phyloP scores from a whole-genome alignment of 2,797 vertebrate species.

The Limosa lapponica region DNA sequence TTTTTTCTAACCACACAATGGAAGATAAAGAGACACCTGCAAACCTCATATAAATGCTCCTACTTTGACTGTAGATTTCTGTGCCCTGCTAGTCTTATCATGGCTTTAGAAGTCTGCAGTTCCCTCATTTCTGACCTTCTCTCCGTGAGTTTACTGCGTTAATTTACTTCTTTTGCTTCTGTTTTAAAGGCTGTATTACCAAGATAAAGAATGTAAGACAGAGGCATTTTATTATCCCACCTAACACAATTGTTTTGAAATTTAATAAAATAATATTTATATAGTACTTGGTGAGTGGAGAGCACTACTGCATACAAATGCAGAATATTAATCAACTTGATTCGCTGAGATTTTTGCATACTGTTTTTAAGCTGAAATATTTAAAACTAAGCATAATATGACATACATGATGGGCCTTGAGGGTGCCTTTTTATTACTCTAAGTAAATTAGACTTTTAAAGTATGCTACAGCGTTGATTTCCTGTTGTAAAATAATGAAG shows the following conservation, averaged over 20 bases:
- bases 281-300: neutral
- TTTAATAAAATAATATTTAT: slow-evolving; percentile 46
- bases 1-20: neutral
- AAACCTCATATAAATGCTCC: neutral
- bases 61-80: neutral
- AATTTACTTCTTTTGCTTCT: neutral
- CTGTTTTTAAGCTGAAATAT: slow-evolving; percentile 11
- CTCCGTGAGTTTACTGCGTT: neutral
- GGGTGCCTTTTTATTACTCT: slow-evolving; percentile 47
- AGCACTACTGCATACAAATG: neutral
- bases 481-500: slow-evolving; percentile 41
- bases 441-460: slow-evolving; percentile 56
- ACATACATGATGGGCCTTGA: slow-evolving; percentile 30
- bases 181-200: neutral
- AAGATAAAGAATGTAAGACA: neutral
- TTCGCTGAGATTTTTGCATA: neutral
- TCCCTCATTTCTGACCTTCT: neutral
- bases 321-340: slow-evolving; percentile 15
- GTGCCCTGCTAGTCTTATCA: neutral
- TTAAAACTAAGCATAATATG: slow-evolving; percentile 18
- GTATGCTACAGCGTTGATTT: slow-evolving; percentile 20
- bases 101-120: neutral
- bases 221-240: neutral
- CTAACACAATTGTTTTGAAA: slow-evolving; percentile 15
- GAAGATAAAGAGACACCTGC: neutral